These are phyloP conservation scores for Spilogale gracilis DNA, from an alignment of 2,113 vertebrate species.

Conservation along the genomic window DNA sequence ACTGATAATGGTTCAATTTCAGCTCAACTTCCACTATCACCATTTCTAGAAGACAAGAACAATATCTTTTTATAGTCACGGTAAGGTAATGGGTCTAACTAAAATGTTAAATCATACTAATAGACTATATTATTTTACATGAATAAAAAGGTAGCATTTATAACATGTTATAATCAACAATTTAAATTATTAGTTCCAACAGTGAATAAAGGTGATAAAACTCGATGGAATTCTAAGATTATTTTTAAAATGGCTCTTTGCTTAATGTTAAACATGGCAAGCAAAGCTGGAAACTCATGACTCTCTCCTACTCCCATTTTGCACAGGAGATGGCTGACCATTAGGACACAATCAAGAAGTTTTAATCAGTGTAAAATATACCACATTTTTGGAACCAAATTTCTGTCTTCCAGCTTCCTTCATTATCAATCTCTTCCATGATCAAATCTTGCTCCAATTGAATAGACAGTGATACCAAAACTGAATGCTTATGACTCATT, in stretches of 20 bases:
- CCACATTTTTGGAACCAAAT: neutral
- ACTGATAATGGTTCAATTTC: neutral
- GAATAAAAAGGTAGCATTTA: neutral
- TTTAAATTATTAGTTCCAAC: slow-evolving; percentile 6
- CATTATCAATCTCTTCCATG: neutral
- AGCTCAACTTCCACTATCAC: neutral
- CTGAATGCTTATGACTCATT: neutral
- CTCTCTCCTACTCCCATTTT: neutral
- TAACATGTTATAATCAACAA: neutral
- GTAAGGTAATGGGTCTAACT: neutral
- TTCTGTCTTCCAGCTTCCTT: neutral
- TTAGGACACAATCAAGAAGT: neutral
- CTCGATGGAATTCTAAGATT: neutral
- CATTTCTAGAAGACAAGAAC: slow-evolving; percentile 22
- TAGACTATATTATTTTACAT: neutral
- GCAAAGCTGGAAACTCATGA: neutral
- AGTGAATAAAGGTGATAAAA: neutral
- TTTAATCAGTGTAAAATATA: slow-evolving; percentile 17
- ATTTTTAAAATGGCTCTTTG: neutral
- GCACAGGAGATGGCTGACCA: neutral
- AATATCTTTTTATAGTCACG: neutral
- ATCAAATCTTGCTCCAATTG: neutral
- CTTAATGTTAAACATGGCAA: slow-evolving; percentile 6
- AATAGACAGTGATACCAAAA: neutral
- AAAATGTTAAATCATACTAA: neutral